A percentile compares a stretch with the other conserved stretches of the same genome.
Evolutionary conservation across 2,888 invertebrate species (phyloP).

Genomic region (Baronia brevicornis): DNA sequence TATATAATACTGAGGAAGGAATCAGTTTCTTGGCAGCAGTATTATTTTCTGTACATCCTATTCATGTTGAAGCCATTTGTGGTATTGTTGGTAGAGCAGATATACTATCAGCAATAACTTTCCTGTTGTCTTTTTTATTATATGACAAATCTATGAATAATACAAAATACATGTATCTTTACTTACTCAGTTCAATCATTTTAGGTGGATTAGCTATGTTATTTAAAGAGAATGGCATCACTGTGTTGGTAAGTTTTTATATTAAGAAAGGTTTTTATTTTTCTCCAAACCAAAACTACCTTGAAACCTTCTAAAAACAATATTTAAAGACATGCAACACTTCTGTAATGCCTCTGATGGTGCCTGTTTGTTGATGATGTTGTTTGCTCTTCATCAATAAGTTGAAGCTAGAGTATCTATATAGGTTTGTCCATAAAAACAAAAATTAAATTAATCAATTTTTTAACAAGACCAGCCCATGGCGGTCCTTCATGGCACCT

Average conservation of each 20-base stretch:
- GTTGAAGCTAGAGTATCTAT: too few relatives aligned
- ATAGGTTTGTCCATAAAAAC: too few relatives aligned
- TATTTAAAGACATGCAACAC: too few relatives aligned
- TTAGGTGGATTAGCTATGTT: constrained; percentile 81
- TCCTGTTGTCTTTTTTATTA: constrained; percentile 80
- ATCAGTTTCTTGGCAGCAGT: constrained; percentile 79
- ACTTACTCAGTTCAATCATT: constrained; percentile 45
- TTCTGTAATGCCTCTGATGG: too few relatives aligned
- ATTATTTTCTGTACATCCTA: constrained; percentile 92
- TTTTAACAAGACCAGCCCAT: too few relatives aligned
- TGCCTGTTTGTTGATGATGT: too few relatives aligned
- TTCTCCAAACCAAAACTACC: constrained; percentile 17
- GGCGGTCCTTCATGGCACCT: too few relatives aligned
- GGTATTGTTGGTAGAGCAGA: constrained; percentile 96
- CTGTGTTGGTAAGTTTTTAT: constrained; percentile 82
- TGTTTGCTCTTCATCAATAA: too few relatives aligned
- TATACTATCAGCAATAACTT: constrained; percentile 86
- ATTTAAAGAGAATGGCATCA: constrained; percentile 96
- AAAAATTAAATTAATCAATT: too few relatives aligned
- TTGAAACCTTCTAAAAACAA: too few relatives aligned
- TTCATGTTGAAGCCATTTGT: constrained; percentile 94
- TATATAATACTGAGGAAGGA: constrained; percentile 29
- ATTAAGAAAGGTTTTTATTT: not conserved
- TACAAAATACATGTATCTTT: constrained; percentile 22
- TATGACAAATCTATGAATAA: constrained; percentile 66